Conservation (phyloP, 92 coral and sea anemone genomes). For the Phenganax subtilis region DNA sequence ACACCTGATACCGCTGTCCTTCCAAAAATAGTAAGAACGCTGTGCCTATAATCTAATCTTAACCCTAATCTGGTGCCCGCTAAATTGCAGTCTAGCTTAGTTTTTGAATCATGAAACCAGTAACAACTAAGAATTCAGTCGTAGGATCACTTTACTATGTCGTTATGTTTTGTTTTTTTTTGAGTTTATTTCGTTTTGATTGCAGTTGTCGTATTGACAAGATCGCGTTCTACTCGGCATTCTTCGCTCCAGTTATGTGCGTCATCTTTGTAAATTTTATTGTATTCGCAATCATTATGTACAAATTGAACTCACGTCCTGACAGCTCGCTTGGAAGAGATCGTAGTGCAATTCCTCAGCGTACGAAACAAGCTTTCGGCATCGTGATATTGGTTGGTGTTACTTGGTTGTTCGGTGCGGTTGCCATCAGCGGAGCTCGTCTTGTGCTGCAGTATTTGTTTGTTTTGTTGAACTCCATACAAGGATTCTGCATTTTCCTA, state of each 20-base stretch:
- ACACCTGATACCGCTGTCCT: no score
- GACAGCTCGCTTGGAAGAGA: constrained; percentile 83
- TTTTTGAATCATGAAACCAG: no score
- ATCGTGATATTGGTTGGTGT: constrained; percentile 87
- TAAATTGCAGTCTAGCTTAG: no score
- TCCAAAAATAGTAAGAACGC: no score
- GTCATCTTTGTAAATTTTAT: constrained; percentile 70
- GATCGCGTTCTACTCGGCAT: constrained; percentile 80
- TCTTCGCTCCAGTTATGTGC: constrained; percentile 74
- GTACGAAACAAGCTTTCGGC: constrained; percentile 88
- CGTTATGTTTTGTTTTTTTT: background rate
- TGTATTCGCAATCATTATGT: constrained; percentile 75
- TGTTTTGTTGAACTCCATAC: constrained; percentile 77
- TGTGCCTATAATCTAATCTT: no score
- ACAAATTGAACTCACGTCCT: constrained; percentile 90
- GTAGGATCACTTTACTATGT: no score
- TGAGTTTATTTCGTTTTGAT: background rate
- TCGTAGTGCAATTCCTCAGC: constrained; percentile 62
- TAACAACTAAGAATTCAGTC: no score
- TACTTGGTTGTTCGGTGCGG: constrained; percentile 91
- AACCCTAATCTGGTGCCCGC: no score
- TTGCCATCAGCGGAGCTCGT: constrained; percentile 78
- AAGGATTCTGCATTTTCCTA: constrained; percentile 87
- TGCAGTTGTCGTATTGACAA: constrained; percentile 87
- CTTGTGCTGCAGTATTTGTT: constrained; percentile 78